A percentile compares a stretch with the other conserved stretches of the same genome.
These are phyloP conservation scores for Gracilinanus agilis DNA, from an alignment of 2,113 vertebrate species.

Conservation along the genomic window DNA sequence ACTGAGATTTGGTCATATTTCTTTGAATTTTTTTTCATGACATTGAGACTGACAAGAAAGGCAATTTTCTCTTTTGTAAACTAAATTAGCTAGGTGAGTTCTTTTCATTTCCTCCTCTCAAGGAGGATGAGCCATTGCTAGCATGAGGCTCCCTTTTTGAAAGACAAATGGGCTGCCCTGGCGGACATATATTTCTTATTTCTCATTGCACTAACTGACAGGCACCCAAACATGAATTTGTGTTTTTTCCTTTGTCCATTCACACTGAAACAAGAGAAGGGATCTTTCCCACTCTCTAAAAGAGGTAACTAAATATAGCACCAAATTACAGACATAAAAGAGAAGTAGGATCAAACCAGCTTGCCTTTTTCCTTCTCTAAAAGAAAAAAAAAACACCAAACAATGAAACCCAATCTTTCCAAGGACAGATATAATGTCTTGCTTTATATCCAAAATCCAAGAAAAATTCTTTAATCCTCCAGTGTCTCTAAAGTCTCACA, in stretches of 20 bases:
- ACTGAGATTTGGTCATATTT: neutral
- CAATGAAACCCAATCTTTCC: slow-evolving; percentile 39
- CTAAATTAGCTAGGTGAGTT: slow-evolving; percentile 50
- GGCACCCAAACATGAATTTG: slow-evolving; percentile 25
- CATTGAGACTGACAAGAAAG: slow-evolving; percentile 37
- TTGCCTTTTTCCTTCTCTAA: slow-evolving; percentile 26
- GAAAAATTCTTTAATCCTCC: slow-evolving; percentile 16
- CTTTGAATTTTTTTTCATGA: slow-evolving; percentile 40
- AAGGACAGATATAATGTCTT: slow-evolving; percentile 18
- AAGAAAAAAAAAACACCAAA: slow-evolving; percentile 48
- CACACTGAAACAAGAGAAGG: slow-evolving; percentile 55
- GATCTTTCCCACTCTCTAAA: slow-evolving; percentile 49
- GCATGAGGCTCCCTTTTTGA: slow-evolving; percentile 22
- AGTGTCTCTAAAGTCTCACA: neutral
- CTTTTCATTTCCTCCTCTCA: slow-evolving; percentile 47
- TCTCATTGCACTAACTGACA: slow-evolving; percentile 1
- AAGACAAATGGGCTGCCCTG: slow-evolving; percentile 27
- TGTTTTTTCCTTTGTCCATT: slow-evolving; percentile 51
- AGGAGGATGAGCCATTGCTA: slow-evolving; percentile 27
- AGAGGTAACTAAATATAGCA: slow-evolving; percentile 50
- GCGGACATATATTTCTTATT: slow-evolving; percentile 57
- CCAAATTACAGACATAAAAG: slow-evolving; percentile 32
- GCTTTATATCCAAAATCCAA: slow-evolving; percentile 22
- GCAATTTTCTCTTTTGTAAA: slow-evolving; percentile 55
- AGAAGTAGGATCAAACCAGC: slow-evolving; percentile 20